Percentiles rank a stretch among this genome's conserved stretches.
These are phyloP conservation scores for Centroberyx gerrardi DNA, from an alignment of 2,797 vertebrate species.

Conservation along the genomic window DNA sequence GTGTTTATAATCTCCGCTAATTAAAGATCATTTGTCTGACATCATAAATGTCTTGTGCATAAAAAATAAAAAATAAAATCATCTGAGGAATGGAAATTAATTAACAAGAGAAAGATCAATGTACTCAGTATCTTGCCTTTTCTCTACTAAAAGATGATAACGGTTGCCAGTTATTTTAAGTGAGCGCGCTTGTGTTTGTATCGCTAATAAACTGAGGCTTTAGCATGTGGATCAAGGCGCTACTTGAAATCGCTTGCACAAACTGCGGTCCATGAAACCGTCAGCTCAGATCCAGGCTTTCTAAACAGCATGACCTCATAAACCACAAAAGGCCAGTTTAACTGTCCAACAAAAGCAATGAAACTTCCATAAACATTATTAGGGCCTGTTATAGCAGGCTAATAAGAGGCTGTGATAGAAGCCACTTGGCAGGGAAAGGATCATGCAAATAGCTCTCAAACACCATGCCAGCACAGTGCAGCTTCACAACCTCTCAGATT, in stretches of 20 bases:
- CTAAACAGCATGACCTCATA: constrained; percentile 72
- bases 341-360: constrained; percentile 76
- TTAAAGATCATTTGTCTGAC: constrained; percentile 51
- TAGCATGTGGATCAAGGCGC: constrained; percentile 42
- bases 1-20: constrained; percentile 53
- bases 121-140: background rate
- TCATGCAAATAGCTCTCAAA: constrained; percentile 28
- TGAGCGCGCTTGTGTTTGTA: constrained; percentile 40
- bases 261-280: constrained; percentile 48
- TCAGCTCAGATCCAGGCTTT: constrained; percentile 47
- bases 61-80: constrained; percentile 48
- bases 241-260: constrained; percentile 33
- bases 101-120: constrained; percentile 34
- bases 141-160: background rate
- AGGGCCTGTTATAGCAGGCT: constrained; percentile 56
- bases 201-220: constrained; percentile 50
- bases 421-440: constrained; percentile 24
- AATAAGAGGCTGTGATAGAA: constrained; percentile 52
- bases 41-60: constrained; percentile 40
- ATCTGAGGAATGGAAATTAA: constrained; percentile 60
- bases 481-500: constrained; percentile 7
- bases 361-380: constrained; percentile 76
- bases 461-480: background rate
- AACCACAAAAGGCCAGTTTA: constrained; percentile 69
- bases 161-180: constrained; percentile 13